Conservation (phyloP, 2,888 invertebrate species). For the Tachina lurida region DNA sequence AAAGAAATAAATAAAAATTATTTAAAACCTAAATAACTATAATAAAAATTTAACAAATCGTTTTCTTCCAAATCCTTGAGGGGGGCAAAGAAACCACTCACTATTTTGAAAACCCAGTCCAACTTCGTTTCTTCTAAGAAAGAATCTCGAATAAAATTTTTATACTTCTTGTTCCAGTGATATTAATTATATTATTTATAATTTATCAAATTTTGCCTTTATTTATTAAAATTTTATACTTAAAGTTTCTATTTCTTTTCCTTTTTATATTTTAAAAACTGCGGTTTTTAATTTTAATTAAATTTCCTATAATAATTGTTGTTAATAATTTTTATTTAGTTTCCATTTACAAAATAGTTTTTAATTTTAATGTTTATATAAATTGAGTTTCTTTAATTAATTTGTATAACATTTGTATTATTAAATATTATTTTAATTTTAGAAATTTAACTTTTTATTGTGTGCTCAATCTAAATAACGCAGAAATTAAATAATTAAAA, state of each 20-base stretch:
- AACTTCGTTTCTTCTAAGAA: slow-evolving; percentile 7
- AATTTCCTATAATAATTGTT: slow-evolving; percentile 56
- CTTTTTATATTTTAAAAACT: neutral
- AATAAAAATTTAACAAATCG: slow-evolving; percentile 55
- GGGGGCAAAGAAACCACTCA: neutral
- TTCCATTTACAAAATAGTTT: slow-evolving; percentile 45
- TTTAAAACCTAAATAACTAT: slow-evolving; percentile 55
- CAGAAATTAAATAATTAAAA: slow-evolving; percentile 61
- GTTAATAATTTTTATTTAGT: slow-evolving; percentile 64
- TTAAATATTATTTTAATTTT: slow-evolving; percentile 57
- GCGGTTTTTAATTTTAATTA: slow-evolving; percentile 20
- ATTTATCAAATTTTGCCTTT: slow-evolving; percentile 53
- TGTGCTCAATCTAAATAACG: slow-evolving; percentile 52
- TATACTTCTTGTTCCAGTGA: slow-evolving; percentile 51
- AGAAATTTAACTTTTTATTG: slow-evolving; percentile 39
- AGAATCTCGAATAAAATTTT: slow-evolving; percentile 16
- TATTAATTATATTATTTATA: slow-evolving; percentile 50
- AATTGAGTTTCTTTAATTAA: slow-evolving; percentile 45
- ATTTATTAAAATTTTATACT: slow-evolving; percentile 45
- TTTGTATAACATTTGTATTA: slow-evolving; percentile 65
- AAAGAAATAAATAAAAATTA: slow-evolving; percentile 56
- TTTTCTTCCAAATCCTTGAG: slow-evolving; percentile 57
- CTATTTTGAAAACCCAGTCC: neutral
- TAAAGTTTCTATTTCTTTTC: slow-evolving; percentile 2
- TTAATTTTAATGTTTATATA: slow-evolving; percentile 52